Percentiles rank a stretch among this genome's conserved stretches.
Evolutionary conservation across 2,113 vertebrate species (phyloP).

Genomic region (Corythoichthys intestinalis): DNA sequence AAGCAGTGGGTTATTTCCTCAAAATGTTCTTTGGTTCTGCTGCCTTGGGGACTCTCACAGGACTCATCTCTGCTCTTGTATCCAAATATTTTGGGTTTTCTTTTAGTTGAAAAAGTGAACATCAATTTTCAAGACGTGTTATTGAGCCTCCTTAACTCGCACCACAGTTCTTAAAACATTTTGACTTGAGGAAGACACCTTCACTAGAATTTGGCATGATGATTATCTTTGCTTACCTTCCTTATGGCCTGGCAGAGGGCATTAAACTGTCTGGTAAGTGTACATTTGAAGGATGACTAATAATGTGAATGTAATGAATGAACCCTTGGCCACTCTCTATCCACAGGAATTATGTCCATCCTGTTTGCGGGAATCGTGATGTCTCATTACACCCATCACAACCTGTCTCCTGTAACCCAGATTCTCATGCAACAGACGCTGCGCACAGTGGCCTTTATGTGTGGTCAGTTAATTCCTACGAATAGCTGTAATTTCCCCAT

Average conservation of each 20-base stretch:
- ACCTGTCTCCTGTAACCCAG: conserved; percentile 96
- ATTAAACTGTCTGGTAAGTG: conserved; percentile 90
- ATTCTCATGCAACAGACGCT: conserved; percentile 98
- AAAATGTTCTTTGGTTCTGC: conserved; percentile 99
- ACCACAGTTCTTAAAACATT: conserved; percentile 84
- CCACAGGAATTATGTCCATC: conserved; percentile 95
- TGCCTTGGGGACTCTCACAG: conserved; percentile 92
- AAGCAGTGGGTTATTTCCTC: conserved; percentile 92
- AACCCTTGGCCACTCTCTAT: conserved; percentile 4
- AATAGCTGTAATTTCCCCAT: background rate
- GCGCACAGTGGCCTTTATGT: conserved; percentile 93
- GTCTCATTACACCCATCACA: conserved; percentile 99
- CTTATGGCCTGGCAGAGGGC: conserved; percentile 93
- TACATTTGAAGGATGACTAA: background rate
- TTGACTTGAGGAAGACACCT: conserved; percentile 94
- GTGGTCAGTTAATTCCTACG: conserved; percentile 81
- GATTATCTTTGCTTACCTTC: conserved; percentile 98
- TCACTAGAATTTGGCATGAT: conserved; percentile 98
- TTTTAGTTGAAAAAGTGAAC: background rate
- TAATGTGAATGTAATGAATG: background rate
- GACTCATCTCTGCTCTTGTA: conserved; percentile 97
- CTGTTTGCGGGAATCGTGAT: conserved; percentile 97
- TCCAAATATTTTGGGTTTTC: conserved; percentile 65
- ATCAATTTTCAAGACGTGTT: background rate
- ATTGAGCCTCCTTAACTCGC: conserved; percentile 46